Evolutionary conservation across 2,797 vertebrate genomes (phyloP).

Genomic region (Ceyx erithaca): DNA sequence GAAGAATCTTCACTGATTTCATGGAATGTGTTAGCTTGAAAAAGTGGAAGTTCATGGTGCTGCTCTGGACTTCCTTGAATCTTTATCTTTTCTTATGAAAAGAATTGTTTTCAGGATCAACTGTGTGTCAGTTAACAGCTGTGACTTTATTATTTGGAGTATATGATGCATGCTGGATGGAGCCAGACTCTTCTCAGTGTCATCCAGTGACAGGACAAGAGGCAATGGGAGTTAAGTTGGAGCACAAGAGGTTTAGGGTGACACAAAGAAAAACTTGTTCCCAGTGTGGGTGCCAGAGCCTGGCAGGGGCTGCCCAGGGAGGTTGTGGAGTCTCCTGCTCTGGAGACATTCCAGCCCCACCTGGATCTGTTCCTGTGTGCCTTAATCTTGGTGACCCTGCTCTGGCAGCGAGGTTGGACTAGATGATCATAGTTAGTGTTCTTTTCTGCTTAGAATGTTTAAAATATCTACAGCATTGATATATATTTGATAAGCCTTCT

Average conservation of each 20-base stretch:
- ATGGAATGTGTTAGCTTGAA: not conserved
- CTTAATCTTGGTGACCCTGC: too few species aligned
- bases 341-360: too few species aligned
- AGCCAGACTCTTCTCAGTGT: too few species aligned
- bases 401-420: too few species aligned
- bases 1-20: not conserved
- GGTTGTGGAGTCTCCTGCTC: too few species aligned
- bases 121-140: not conserved
- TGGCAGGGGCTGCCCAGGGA: too few species aligned
- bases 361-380: too few species aligned
- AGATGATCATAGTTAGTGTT: not conserved
- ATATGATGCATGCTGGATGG: not conserved
- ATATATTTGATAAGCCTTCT: not conserved
- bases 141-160: not conserved
- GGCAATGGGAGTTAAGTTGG: too few species aligned
- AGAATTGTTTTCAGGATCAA: not conserved
- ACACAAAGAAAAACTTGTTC: too few species aligned
- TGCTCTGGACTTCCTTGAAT: not conserved
- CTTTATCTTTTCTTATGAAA: not conserved
- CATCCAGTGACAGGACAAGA: too few species aligned
- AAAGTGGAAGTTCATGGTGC: not conserved
- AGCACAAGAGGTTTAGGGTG: too few species aligned
- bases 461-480: not conserved
- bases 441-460: not conserved
- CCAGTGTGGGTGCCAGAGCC: too few species aligned